Evolutionary conservation across 2,888 invertebrate genomes (phyloP), one percentile per base, ranked within the genome.

Genomic region (Patella depressa): DNA sequence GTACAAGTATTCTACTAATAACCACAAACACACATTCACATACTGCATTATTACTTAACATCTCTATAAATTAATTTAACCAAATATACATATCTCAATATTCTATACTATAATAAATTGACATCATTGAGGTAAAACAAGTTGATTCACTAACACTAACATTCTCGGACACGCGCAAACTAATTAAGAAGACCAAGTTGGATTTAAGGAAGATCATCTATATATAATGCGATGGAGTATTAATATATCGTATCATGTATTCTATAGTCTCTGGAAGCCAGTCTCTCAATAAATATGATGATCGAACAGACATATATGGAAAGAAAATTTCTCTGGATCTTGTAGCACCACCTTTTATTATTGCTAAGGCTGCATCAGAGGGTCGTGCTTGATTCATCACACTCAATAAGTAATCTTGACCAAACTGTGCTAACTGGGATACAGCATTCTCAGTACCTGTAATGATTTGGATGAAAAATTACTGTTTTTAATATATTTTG

Each of bases 401-500:
- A 14, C 80, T 75, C 45, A 89, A 54, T 29, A 89, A 72, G 57
- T 76, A 80, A 9, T 81, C 80, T 73, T 85, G 83, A 4, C 86
- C 87, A 76, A 85, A 86, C 14, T 80, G 77, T 69, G 79, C 57
- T 9, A 90, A 75, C 45, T 87, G 80, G 24, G 75, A 80, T 0
- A 89, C 72, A 7, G 89, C 87, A 80, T 85, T 88, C 29, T 88
- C 87, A 65, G 90, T 90, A n/a, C 87, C 90, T 90, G 80, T 7
- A 84, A 72, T 59, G 15, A 71, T 4, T 12, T 55, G 15, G 17
- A 3, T 19, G 14, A 69, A 4, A 9, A 45, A 53, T 15, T 19
- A 71, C 11, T 45, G 45, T 45, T 45, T 45, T 45, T 45, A 45
- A 9, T 45, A 1, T 45, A 45, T 45, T 45, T 45, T 9, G 45